Conservation (phyloP, 2,888 invertebrate genomes). For the Polia nebulosa region DNA sequence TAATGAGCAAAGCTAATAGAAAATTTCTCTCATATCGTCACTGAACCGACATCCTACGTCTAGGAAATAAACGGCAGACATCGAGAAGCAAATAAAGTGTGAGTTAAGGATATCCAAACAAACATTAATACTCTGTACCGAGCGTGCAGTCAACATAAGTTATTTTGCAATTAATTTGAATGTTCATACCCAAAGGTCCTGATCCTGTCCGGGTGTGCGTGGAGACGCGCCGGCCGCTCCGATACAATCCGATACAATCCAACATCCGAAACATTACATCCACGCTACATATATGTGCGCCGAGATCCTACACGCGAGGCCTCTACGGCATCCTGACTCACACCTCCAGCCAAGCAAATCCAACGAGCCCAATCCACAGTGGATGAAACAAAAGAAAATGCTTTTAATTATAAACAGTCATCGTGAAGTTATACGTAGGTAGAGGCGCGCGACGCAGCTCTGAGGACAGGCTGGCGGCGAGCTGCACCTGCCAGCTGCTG, state of each 20-base stretch:
- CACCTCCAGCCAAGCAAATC: constrained; percentile 86
- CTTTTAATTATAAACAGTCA: constrained; percentile 83
- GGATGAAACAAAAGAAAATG: constrained; percentile 91
- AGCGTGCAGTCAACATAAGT: constrained; percentile 89
- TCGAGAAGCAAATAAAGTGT: constrained; percentile 85
- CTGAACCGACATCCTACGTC: constrained; percentile 70
- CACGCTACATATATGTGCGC: constrained; percentile 68
- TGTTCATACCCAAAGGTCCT: constrained; percentile 89
- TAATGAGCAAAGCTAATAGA: constrained; percentile 79
- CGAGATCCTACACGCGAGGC: constrained; percentile 75
- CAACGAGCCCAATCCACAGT: constrained; percentile 89
- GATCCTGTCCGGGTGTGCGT: constrained; percentile 65
- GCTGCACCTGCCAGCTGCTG: background rate
- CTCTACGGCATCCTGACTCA: constrained; percentile 79
- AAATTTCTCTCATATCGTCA: constrained; percentile 58
- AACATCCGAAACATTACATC: constrained; percentile 73
- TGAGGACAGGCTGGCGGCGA: background rate
- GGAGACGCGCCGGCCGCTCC: constrained; percentile 44
- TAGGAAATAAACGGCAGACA: constrained; percentile 75
- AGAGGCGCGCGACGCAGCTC: constrained; percentile 24
- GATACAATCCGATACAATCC: constrained; percentile 68
- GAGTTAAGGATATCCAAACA: constrained; percentile 83
- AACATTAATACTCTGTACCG: constrained; percentile 80
- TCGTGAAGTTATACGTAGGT: constrained; percentile 41
- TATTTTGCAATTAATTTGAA: constrained; percentile 87